Base-by-base conservation (phyloP, 2,888 invertebrate species). In the Crocallis elinguaria region DNA sequence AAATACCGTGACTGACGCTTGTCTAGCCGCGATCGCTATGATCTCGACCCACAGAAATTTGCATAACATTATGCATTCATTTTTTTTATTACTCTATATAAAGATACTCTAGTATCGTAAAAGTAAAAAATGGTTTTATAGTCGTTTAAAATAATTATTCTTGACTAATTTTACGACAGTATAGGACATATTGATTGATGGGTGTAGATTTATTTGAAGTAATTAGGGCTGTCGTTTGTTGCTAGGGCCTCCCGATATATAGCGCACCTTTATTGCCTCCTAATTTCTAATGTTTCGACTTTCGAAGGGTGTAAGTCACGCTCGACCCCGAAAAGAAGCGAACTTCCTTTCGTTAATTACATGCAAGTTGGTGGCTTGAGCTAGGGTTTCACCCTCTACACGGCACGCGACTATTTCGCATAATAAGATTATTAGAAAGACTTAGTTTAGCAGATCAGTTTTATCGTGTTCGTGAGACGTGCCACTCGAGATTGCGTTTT, bases 341-440 rank as follows among this genome's bases (percentile, higher is more conserved):
- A 85, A 86, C 79, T 87, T 85, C 79, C 79, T 83, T 79, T 75
- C 60, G 73, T 74, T 71, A 89, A 88, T 88, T 89, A 88, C 85
- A 84, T 80, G 83, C 82, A 83, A 85, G 82, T 71, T 76, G 80
- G 73, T 68, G 73, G 78, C 66, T 69, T 68, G 64, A 61, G 70
- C 65, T 69, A 75, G 79, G 78, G 74, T 75, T 62, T 75, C 76
- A 75, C 80, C 80, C 81, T 44, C 71, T 61, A 63, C 63, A 67
- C 66, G 67, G 73, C 88, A 89, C 88, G 89, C 89, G 79, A 89
- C 71, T 65, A 70, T 76, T 83, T 80, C 66, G 68, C 70, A 67
- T 69, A 72, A 67, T 57, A 67, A 60, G 41, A 67, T 25, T 38
- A 32, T 32, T 9, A 29, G 30, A 49, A 49, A 33, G 25, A 27